Percentiles rank a stretch among this genome's conserved stretches.
Conservation (phyloP, 2,888 invertebrate genomes). For the Lathronympha strigana region DNA sequence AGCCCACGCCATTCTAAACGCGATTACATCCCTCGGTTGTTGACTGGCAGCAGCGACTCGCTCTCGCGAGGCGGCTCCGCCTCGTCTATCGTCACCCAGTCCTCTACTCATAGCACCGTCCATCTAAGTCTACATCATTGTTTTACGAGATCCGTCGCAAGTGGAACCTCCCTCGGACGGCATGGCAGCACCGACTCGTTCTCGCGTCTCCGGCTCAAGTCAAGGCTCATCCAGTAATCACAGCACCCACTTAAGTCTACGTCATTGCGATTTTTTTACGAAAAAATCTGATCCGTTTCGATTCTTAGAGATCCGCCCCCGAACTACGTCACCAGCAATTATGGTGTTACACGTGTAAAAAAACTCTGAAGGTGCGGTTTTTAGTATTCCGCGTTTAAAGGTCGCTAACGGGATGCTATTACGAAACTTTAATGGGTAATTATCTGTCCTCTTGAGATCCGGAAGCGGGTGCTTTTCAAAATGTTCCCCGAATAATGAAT, state of each 20-base stretch:
- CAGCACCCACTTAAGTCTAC: slow-evolving; percentile 88
- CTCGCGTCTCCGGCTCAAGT: slow-evolving; percentile 86
- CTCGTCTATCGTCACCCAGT: too few relatives aligned
- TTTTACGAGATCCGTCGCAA: slow-evolving; percentile 75
- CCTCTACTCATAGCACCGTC: too few relatives aligned
- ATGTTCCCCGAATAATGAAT: too few relatives aligned
- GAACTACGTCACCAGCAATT: neutral
- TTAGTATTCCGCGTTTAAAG: neutral
- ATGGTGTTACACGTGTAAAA: neutral
- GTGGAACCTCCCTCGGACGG: slow-evolving; percentile 94
- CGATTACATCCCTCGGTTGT: too few relatives aligned
- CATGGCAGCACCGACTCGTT: slow-evolving; percentile 82
- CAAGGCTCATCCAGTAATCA: slow-evolving; percentile 87
- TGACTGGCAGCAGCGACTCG: too few relatives aligned
- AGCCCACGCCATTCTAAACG: too few relatives aligned
- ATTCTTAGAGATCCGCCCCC: slow-evolving; percentile 24
- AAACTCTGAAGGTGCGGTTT: neutral
- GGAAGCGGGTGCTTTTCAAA: too few relatives aligned
- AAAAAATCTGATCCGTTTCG: slow-evolving; percentile 48
- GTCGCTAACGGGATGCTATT: neutral
- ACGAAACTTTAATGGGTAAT: neutral
- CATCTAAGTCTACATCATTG: too few relatives aligned
- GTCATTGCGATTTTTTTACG: slow-evolving; percentile 26
- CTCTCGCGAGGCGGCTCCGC: too few relatives aligned
- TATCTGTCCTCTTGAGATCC: too few relatives aligned